Evolutionary conservation across 2,797 vertebrate genomes (phyloP), one percentile per base, ranked within the genome.

Genomic region (Schizothorax lantsangensis): DNA sequence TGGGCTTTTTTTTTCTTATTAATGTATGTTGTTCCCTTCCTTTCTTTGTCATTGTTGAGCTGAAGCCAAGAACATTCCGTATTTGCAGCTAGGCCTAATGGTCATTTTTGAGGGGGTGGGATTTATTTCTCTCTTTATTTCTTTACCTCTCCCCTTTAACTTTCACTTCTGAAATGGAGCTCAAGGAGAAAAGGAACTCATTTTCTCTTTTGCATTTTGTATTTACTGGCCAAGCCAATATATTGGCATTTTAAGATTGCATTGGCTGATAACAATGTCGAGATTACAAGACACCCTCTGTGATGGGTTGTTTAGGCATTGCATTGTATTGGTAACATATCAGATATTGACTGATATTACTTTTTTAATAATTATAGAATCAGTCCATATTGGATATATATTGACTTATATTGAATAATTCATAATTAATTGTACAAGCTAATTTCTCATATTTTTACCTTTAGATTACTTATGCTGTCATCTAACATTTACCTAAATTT

Each of bases 21-120:
- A 95, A 94, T 83, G 91, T 94, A 94, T 95, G 93, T 93, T 90
- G 90, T 90, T 87, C 91, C 92, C 92, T 93, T 92, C 93, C 92
- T 90, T 91, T 92, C 92, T 93, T 93, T 94, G 93, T 95, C 93
- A 94, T 95, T 94, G 94, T 95, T 95, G 95, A 95, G 92, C 89
- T 89, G 2, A 85, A 19, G 95, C 94, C 94, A 95, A 95, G 95
- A 95, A 95, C 95, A 95, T 95, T 96, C 95, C 92, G 93, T 95
- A 94, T 95, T 94, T 93, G 91, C 91, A 92, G 93, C 45, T 86
- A 92, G 93, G 93, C 94, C 94, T 93, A 95, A 95, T 93, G 94
- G 94, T 94, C 93, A 93, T 92, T 93, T 94, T 94, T 94, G 90
- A 91, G 92, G 84, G 80, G 91, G 86, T 90, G 90, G 93, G 38